Percentiles rank a stretch among this genome's conserved stretches.
Conservation (phyloP, 2,113 vertebrate species). For the Semnopithecus entellus region DNA sequence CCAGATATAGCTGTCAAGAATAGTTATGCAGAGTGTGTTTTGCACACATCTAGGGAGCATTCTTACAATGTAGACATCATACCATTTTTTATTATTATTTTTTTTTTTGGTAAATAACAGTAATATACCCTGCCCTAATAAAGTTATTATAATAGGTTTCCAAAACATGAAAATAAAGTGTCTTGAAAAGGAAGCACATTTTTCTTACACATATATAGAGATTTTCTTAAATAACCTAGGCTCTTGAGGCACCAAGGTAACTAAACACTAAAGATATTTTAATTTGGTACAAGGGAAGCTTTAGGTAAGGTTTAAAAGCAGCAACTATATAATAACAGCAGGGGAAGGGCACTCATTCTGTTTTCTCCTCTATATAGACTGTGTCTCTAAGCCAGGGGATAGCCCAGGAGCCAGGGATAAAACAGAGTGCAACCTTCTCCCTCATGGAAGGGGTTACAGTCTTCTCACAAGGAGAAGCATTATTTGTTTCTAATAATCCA, state of each 20-base stretch:
- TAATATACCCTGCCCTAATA: not conserved
- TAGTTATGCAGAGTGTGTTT: not conserved
- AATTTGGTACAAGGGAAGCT: not conserved
- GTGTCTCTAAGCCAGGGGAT: not conserved
- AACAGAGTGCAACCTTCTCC: not conserved
- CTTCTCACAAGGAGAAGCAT: not conserved
- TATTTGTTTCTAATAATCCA: not conserved
- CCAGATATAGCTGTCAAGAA: not conserved
- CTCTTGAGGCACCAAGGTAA: not conserved
- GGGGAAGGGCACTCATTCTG: not conserved
- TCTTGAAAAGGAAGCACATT: not conserved
- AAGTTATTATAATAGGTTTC: not conserved
- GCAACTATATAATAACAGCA: not conserved
- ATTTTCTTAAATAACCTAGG: not conserved
- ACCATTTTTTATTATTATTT: not conserved
- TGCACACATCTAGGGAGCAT: not conserved
- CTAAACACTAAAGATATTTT: not conserved
- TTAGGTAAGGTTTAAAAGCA: not conserved
- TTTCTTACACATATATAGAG: not conserved
- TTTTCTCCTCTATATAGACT: not conserved
- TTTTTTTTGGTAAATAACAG: not conserved
- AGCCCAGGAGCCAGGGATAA: not conserved
- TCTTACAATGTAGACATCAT: not conserved
- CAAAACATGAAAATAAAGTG: not conserved
- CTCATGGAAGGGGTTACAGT: not conserved